These are phyloP conservation scores for Catalaphyllia jardinei DNA, from an alignment of 64 coral and sea anemone genomes.

Conservation along the genomic window DNA sequence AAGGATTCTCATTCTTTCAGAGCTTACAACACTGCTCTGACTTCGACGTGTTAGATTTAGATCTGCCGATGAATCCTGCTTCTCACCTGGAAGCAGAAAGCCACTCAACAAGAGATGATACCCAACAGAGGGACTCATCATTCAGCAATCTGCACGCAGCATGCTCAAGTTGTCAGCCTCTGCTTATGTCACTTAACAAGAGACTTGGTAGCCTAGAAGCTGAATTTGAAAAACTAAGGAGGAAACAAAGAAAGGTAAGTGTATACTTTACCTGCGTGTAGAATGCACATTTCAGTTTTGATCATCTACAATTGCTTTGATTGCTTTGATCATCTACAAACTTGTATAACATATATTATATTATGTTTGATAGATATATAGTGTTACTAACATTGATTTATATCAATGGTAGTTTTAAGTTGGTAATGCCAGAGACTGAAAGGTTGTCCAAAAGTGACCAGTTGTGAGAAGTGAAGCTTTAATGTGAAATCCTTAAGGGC, in stretches of 20 bases:
- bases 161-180: conserved; percentile 37
- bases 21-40: conserved; percentile 20
- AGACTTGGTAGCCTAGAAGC: conserved; percentile 14
- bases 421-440: no score
- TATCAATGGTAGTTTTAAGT: no score
- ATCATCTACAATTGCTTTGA: no score
- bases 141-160: conserved; percentile 2
- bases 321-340: no score
- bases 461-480: no score
- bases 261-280: no score
- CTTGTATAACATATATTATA: no score
- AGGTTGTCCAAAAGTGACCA: no score
- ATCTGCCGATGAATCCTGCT: conserved; percentile 1
- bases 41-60: conserved; percentile 31
- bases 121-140: conserved; percentile 7
- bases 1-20: neutral
- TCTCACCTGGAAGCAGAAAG: neutral
- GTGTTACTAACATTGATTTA: no score
- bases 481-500: no score
- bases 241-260: conserved; percentile 11
- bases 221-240: conserved; percentile 32
- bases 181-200: conserved; percentile 22
- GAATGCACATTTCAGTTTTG: no score
- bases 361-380: no score
- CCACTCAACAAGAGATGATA: conserved; percentile 22